phyloP scores from a whole-genome alignment of 2,113 vertebrate species.

The Dromaius novaehollandiae region DNA sequence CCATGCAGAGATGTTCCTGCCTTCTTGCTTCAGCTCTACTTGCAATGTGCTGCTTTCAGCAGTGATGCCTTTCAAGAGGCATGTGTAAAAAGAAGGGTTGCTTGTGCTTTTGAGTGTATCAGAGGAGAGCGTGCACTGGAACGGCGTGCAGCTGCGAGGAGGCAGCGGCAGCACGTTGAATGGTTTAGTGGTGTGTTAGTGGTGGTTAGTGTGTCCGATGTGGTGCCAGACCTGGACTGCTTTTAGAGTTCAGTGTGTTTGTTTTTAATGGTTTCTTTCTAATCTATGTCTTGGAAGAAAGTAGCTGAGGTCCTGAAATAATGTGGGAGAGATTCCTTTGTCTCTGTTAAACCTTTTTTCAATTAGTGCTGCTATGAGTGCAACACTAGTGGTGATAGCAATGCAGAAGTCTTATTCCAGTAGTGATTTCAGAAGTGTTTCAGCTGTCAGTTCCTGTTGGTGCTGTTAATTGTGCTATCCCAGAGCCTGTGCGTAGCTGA shows the following conservation, averaged over 20 bases:
- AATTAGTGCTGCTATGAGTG: neutral
- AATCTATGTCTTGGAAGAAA: neutral
- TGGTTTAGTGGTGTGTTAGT: too few relatives aligned
- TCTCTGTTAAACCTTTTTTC: neutral
- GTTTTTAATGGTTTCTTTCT: neutral
- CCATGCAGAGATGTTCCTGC: neutral
- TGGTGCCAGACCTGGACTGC: neutral
- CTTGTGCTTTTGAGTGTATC: neutral
- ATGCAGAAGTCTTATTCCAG: neutral
- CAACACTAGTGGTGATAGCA: neutral
- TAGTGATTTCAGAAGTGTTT: neutral
- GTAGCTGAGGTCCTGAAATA: neutral
- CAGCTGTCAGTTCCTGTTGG: neutral
- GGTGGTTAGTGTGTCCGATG: neutral
- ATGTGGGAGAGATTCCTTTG: neutral
- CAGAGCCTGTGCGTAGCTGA: neutral
- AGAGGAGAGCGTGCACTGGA: neutral
- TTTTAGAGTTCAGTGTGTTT: neutral
- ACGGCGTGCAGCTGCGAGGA: neutral
- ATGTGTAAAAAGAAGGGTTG: neutral
- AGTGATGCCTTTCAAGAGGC: neutral
- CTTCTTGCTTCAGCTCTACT: neutral
- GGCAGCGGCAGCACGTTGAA: neutral
- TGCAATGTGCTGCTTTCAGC: neutral
- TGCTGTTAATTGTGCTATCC: neutral